Conservation (phyloP, 2,888 invertebrate species). For the Lepidochrysops patricia region DNA sequence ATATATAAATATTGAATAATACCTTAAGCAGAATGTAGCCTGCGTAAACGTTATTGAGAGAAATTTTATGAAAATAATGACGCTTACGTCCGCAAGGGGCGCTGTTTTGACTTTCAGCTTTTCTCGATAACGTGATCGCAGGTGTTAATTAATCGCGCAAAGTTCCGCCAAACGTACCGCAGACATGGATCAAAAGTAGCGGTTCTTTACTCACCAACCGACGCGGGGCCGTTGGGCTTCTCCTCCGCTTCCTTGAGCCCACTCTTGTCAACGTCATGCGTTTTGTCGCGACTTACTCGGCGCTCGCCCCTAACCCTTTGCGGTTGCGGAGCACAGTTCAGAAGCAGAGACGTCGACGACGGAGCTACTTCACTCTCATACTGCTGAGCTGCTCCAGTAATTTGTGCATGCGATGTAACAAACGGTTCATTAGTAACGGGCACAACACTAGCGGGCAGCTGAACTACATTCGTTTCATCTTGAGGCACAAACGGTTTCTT, state of each 20-base stretch:
- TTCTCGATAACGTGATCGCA: too few relatives aligned
- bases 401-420: not conserved
- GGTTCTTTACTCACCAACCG: constrained; percentile 40
- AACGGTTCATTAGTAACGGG: not conserved
- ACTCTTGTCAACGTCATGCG: constrained; percentile 41
- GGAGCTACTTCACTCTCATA: not conserved
- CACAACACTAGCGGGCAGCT: constrained; percentile 31
- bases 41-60: too few relatives aligned
- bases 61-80: too few relatives aligned
- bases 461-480: constrained; percentile 30
- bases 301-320: constrained; percentile 48
- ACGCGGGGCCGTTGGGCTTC: constrained; percentile 44
- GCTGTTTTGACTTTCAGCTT: too few relatives aligned
- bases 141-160: too few relatives aligned
- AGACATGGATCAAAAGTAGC: too few relatives aligned
- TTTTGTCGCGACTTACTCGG: constrained; percentile 27
- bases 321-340: constrained; percentile 36
- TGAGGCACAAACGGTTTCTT: constrained; percentile 53
- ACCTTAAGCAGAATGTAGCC: too few relatives aligned
- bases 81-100: too few relatives aligned
- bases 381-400: not conserved
- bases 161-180: too few relatives aligned
- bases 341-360: constrained; percentile 24
- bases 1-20: too few relatives aligned
- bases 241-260: constrained; percentile 28